These are phyloP conservation scores for Aphidoletes aphidimyza DNA, from an alignment of 2,888 invertebrate genomes.

Conservation along the genomic window DNA sequence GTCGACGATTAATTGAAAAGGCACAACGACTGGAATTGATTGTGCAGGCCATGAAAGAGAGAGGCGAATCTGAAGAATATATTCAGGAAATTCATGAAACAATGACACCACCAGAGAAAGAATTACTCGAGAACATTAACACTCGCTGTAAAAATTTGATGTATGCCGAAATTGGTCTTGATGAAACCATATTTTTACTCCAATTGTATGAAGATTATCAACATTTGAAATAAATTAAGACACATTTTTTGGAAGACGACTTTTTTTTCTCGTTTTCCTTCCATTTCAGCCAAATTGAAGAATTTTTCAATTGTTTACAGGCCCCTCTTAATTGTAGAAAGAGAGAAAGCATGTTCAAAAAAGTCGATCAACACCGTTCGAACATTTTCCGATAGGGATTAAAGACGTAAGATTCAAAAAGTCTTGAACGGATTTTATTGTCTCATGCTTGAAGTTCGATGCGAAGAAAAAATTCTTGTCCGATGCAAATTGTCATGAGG, in stretches of 20 bases:
- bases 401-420: no score
- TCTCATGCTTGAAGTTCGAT: neutral
- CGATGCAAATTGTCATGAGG: constrained; percentile 38
- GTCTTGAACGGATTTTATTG: neutral
- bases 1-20: constrained; percentile 86
- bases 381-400: neutral
- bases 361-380: no score
- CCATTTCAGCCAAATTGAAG: no score
- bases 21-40: constrained; percentile 86
- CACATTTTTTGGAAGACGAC: no score
- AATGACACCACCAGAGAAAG: constrained; percentile 85
- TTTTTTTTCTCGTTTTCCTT: no score
- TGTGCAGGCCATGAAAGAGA: constrained; percentile 79
- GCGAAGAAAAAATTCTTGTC: constrained; percentile 40
- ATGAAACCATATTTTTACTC: constrained; percentile 84
- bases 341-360: no score
- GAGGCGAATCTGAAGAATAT: constrained; percentile 81
- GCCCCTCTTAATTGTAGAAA: no score
- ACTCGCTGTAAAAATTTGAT: constrained; percentile 80
- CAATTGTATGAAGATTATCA: constrained; percentile 77
- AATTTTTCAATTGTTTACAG: no score
- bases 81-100: constrained; percentile 88
- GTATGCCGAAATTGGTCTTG: constrained; percentile 81
- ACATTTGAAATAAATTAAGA: constrained; percentile 54
- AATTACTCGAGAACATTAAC: constrained; percentile 79